A percentile compares a stretch with the other conserved stretches of the same genome.
Evolutionary conservation across 2,888 invertebrate genomes (phyloP).

Genomic region (Cerceris rybyensis): DNA sequence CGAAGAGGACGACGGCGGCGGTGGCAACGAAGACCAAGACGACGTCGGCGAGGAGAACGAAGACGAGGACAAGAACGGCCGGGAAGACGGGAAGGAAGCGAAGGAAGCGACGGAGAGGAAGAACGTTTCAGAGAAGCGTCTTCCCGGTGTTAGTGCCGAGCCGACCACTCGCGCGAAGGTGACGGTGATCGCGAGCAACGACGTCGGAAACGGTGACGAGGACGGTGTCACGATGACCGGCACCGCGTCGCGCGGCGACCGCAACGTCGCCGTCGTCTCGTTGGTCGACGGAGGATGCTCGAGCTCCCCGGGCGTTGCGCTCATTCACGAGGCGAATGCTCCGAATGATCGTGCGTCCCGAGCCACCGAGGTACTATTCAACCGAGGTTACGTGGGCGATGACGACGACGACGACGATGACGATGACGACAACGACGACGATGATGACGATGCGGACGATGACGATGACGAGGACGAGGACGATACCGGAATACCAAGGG

Average conservation of each 20-base stretch:
- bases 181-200: no score
- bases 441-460: slow-evolving; percentile 10
- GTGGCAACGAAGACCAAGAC: slow-evolving; percentile 9
- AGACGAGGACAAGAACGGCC: slow-evolving; percentile 26
- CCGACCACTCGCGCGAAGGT: no score
- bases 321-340: no score
- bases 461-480: slow-evolving; percentile 25
- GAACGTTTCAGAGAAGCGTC: no score
- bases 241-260: neutral
- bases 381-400: neutral
- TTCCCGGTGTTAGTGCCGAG: no score
- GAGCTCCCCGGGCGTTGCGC: no score
- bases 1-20: slow-evolving; percentile 9
- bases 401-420: slow-evolving; percentile 1
- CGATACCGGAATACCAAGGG: slow-evolving; percentile 21
- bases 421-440: slow-evolving; percentile 3
- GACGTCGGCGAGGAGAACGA: slow-evolving; percentile 74
- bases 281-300: no score
- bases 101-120: slow-evolving; percentile 9
- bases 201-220: slow-evolving; percentile 22
- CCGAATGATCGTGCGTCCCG: no score
- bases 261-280: no score
- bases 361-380: no score
- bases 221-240: slow-evolving; percentile 37
- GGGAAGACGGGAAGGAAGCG: slow-evolving; percentile 31